Evolutionary conservation across 2,113 vertebrate genomes (phyloP), one percentile per base, ranked within the genome.

Genomic region (Nothobranchius kuhntae): DNA sequence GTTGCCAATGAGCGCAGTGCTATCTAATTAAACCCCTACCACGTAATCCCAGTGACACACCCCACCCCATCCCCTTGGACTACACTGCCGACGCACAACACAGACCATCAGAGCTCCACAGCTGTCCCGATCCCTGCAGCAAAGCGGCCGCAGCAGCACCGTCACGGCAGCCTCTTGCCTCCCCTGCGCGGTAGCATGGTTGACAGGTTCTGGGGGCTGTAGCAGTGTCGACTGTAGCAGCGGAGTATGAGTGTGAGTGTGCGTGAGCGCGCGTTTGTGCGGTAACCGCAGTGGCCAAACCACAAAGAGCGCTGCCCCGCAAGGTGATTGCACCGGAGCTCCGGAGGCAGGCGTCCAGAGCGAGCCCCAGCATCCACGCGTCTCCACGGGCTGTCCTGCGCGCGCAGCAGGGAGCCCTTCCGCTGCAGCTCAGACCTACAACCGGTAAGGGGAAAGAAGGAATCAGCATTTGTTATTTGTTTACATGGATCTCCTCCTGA

Each of bases 1-100:
- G n/a, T 77, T 89, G 82, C 87, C 89, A 90, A 89, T 91, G 69
- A 80, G 83, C 84, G 75, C 84, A 73, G 80, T 63, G 81, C 89
- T 87, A 77, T 90, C 85, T 89, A 89, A 90, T 90, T 89, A 89
- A 91, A 92, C 75, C 83, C 77, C 81, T 68, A 80, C 87, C 80
- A 86, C 90, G 91, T 92, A 92, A 91, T 89, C 87, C 86, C 73
- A 65, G 67, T 70, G 24, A 75, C 85, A 85, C 89, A 84, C 78
- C 78, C 86, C 78, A 78, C 89, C 89, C 15, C 77, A 56, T 78
- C 7, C 74, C 53, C 26, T 70, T 80, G 58, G 73, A 77, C 87
- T 85, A 44, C 71, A 70, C 48, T 63, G n/a, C n/a, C n/a, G 35
- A n/a, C 48, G 36, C 47, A 47, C 61, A 24, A 26, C 61, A 14